Evolutionary conservation across 2,888 invertebrate species (phyloP).

Genomic region (Sericinus montela): DNA sequence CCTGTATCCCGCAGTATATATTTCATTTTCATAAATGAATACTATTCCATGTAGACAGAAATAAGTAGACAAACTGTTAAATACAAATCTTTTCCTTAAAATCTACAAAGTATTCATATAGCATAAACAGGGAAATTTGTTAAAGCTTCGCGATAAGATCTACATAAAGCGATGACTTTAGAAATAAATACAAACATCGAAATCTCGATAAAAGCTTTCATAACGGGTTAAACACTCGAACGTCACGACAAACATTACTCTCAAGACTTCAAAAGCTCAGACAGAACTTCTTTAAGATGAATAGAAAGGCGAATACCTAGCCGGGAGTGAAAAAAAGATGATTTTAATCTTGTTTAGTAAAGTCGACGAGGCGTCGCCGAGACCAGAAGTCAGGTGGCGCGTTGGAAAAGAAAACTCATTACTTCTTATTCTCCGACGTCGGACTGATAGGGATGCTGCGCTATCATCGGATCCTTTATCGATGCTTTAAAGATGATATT

Average conservation of each 20-base stretch:
- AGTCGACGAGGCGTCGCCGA: slow-evolving; percentile 52
- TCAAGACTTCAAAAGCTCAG: slow-evolving; percentile 30
- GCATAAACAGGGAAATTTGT: not conserved
- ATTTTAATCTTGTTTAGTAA: slow-evolving; percentile 70
- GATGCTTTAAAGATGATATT: slow-evolving; percentile 24
- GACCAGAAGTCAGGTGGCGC: slow-evolving; percentile 65
- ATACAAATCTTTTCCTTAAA: not conserved
- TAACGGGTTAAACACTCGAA: slow-evolving; percentile 34
- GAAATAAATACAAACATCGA: slow-evolving; percentile 31
- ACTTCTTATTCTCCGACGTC: slow-evolving; percentile 65
- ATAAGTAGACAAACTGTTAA: slow-evolving; percentile 7
- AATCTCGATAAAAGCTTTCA: slow-evolving; percentile 32
- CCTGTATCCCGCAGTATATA: too few relatives aligned
- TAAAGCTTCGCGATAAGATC: slow-evolving; percentile 18
- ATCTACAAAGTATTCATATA: not conserved
- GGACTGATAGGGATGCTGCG: slow-evolving; percentile 39
- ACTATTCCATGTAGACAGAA: too few relatives aligned
- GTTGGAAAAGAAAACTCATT: slow-evolving; percentile 74
- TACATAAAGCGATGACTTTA: slow-evolving; percentile 25
- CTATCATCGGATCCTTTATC: slow-evolving; percentile 35
- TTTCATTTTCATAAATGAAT: too few relatives aligned
- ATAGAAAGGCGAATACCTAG: slow-evolving; percentile 36
- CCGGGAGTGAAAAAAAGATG: slow-evolving; percentile 45
- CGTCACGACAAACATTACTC: slow-evolving; percentile 32
- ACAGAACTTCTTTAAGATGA: slow-evolving; percentile 30